These are phyloP conservation scores for Drosophila pallidifrons DNA, from an alignment of 1,140 invertebrate genomes.

Conservation along the genomic window DNA sequence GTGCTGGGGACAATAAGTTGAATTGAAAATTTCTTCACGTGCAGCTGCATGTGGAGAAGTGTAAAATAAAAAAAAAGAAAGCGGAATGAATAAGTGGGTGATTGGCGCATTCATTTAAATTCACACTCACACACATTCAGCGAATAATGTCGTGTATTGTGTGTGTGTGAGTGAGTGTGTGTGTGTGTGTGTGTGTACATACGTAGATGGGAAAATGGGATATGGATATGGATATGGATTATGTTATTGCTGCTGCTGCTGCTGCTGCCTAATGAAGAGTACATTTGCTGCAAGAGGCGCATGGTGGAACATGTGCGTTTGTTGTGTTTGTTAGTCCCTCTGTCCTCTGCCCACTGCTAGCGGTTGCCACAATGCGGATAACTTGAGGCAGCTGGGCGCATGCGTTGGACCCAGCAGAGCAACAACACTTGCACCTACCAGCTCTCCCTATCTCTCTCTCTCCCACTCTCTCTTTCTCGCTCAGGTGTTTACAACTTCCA, in stretches of 20 bases:
- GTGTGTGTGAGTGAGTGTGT: neutral
- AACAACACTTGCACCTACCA: slow-evolving; percentile 4
- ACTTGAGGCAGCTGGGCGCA: slow-evolving; percentile 24
- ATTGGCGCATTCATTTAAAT: slow-evolving; percentile 10
- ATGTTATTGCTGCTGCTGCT: slow-evolving; percentile 2
- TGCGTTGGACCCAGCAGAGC: slow-evolving; percentile 36
- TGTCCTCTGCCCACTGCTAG: neutral
- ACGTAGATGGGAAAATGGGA: no score
- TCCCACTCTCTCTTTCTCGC: neutral
- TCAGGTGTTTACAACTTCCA: neutral
- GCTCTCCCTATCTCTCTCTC: slow-evolving; percentile 9
- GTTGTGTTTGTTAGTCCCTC: slow-evolving; percentile 24
- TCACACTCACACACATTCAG: neutral
- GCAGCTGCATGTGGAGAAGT: slow-evolving; percentile 28
- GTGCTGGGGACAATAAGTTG: neutral
- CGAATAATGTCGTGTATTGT: neutral
- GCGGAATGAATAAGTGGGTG: slow-evolving; percentile 6
- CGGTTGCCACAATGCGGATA: neutral
- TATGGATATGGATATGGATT: slow-evolving; percentile 6
- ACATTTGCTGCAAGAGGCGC: neutral
- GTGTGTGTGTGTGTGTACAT: neutral
- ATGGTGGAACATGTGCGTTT: slow-evolving; percentile 15
- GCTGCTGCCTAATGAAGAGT: neutral
- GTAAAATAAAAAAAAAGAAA: neutral
- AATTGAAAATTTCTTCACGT: neutral